Conservation (phyloP, 2,113 vertebrate genomes). For the Oplegnathus fasciatus region DNA sequence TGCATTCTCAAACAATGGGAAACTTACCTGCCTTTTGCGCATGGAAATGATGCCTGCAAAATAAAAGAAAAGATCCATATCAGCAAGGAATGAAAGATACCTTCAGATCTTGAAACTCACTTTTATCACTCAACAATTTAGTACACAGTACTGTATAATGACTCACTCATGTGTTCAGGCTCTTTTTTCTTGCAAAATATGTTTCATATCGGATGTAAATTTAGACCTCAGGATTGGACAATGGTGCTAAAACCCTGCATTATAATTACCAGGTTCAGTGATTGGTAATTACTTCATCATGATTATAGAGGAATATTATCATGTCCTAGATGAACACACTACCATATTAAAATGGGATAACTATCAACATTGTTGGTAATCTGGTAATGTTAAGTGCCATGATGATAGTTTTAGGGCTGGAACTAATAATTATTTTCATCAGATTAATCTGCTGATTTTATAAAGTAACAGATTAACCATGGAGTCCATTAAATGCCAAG, state of each 20-base stretch:
- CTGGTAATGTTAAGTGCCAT: neutral
- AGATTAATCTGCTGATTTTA: neutral
- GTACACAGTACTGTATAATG: neutral
- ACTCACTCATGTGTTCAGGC: neutral
- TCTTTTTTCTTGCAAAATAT: neutral
- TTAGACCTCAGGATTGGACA: neutral
- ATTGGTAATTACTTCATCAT: constrained; percentile 13
- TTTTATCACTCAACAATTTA: constrained; percentile 14
- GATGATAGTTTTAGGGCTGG: neutral
- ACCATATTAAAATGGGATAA: neutral
- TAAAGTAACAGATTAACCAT: neutral
- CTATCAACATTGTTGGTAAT: neutral
- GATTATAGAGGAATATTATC: neutral
- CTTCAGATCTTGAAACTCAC: constrained; percentile 15
- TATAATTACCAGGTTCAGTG: neutral
- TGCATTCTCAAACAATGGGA: constrained; percentile 73
- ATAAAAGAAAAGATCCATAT: constrained; percentile 38
- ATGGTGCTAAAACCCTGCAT: neutral
- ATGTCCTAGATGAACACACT: neutral
- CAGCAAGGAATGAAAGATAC: constrained; percentile 9
- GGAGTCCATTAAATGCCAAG: neutral
- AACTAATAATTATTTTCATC: neutral
- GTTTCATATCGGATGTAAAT: neutral
- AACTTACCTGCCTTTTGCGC: constrained; percentile 64
- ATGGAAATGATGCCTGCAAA: constrained; percentile 59